These are phyloP conservation scores for Procapra przewalskii DNA, from an alignment of 2,113 vertebrate genomes.

Conservation along the genomic window DNA sequence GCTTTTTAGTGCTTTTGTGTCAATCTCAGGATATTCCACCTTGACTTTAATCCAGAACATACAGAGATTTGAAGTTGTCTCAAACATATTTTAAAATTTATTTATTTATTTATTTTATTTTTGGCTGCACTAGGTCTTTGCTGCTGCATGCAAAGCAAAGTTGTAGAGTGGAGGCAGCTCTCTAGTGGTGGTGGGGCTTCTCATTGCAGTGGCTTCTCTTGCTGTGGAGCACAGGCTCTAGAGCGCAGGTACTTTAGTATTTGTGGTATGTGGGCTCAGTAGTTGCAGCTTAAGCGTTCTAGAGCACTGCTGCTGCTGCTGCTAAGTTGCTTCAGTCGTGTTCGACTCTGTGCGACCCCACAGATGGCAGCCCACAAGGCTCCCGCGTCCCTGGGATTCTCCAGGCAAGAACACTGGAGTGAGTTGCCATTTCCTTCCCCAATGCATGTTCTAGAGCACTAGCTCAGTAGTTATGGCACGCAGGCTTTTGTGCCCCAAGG, in stretches of 20 bases:
- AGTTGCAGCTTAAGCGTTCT: not conserved
- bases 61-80: not conserved
- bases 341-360: too few relatives aligned
- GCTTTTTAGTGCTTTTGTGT: not conserved
- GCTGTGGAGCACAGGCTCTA: not conserved
- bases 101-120: not conserved
- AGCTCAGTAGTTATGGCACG: accelerated
- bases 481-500: not conserved
- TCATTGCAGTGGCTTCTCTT: not conserved
- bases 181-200: not conserved
- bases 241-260: not conserved
- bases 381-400: too few relatives aligned
- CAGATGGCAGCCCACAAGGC: too few relatives aligned
- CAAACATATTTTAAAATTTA: not conserved
- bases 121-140: not conserved
- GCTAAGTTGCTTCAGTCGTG: too few relatives aligned
- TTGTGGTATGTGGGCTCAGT: not conserved
- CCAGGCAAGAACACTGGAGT: too few relatives aligned
- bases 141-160: not conserved
- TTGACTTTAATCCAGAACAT: not conserved
- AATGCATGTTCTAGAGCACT: not conserved
- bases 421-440: too few relatives aligned
- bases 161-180: not conserved
- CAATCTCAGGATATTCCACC: not conserved
- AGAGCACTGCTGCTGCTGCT: not conserved